These are phyloP conservation scores for Lysiphlebus fabarum DNA, from an alignment of 1,140 invertebrate genomes.

Conservation along the genomic window DNA sequence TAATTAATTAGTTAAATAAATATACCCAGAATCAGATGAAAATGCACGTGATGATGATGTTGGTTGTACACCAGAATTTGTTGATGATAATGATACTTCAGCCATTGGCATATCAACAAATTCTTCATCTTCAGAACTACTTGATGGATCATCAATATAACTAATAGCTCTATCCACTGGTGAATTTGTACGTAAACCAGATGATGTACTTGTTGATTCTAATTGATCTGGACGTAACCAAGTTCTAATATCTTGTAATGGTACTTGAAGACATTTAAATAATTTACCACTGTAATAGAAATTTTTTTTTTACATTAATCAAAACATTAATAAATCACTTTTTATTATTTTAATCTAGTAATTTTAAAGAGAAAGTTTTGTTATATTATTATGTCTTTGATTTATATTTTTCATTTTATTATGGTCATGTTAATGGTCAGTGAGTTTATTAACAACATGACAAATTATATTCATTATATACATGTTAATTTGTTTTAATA, in stretches of 20 bases:
- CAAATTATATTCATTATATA: no score
- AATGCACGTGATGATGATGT: slow-evolving; percentile 46
- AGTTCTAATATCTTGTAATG: slow-evolving; percentile 57
- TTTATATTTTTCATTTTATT: background rate
- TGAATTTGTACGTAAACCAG: slow-evolving; percentile 40
- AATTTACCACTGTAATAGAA: slow-evolving; percentile 53
- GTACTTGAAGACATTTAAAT: slow-evolving; percentile 61
- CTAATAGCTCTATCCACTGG: slow-evolving; percentile 39
- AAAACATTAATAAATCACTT: background rate
- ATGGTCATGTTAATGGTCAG: no score
- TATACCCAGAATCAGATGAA: slow-evolving; percentile 58
- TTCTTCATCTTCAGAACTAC: slow-evolving; percentile 45
- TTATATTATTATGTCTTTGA: background rate
- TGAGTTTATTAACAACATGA: no score
- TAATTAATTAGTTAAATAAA: slow-evolving; percentile 23
- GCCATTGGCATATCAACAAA: slow-evolving; percentile 40
- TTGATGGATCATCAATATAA: slow-evolving; percentile 46
- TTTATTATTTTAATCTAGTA: slow-evolving; percentile 9
- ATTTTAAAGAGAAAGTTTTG: background rate
- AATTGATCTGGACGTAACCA: slow-evolving; percentile 56
- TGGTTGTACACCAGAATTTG: slow-evolving; percentile 39
- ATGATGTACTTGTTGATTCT: slow-evolving; percentile 36
- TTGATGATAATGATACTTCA: slow-evolving; percentile 42
- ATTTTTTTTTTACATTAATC: background rate
- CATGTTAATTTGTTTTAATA: no score